A percentile compares a stretch with the other conserved stretches of the same genome.
Evolutionary conservation across 2,113 vertebrate species (phyloP).

Genomic region (Pomatostomus ruficeps): DNA sequence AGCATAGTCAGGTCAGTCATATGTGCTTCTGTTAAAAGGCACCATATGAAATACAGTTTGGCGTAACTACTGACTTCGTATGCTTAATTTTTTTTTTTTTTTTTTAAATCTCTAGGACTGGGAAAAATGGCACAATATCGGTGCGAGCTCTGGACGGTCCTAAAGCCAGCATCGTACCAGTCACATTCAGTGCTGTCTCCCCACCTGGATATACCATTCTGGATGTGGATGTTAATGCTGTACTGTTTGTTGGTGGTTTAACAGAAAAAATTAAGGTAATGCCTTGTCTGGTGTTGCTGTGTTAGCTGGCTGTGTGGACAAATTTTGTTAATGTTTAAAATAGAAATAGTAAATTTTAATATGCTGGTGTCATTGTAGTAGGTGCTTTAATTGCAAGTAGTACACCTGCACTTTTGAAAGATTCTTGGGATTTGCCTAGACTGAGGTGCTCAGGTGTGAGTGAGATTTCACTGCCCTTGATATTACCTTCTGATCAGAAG

Average conservation of each 20-base stretch:
- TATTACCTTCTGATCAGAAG: not conserved
- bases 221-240: constrained; percentile 91
- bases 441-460: not conserved
- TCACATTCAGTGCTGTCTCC: constrained; percentile 75
- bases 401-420: not conserved
- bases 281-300: not conserved
- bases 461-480: not conserved
- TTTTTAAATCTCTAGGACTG: constrained; percentile 74
- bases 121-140: constrained; percentile 90
- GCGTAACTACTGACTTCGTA: not conserved
- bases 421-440: not conserved
- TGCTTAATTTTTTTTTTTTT: not conserved
- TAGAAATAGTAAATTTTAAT: not conserved
- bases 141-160: constrained; percentile 89
- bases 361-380: not conserved
- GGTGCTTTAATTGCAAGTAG: not conserved
- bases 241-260: constrained; percentile 96
- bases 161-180: constrained; percentile 84
- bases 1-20: not conserved
- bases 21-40: not conserved
- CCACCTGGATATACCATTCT: constrained; percentile 88
- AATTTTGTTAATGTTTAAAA: not conserved
- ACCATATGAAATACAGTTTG: not conserved
- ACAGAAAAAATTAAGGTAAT: constrained; percentile 87
- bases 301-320: not conserved